Conservation (phyloP, 2,888 invertebrate genomes). For the Limnephilus rhombicus region DNA sequence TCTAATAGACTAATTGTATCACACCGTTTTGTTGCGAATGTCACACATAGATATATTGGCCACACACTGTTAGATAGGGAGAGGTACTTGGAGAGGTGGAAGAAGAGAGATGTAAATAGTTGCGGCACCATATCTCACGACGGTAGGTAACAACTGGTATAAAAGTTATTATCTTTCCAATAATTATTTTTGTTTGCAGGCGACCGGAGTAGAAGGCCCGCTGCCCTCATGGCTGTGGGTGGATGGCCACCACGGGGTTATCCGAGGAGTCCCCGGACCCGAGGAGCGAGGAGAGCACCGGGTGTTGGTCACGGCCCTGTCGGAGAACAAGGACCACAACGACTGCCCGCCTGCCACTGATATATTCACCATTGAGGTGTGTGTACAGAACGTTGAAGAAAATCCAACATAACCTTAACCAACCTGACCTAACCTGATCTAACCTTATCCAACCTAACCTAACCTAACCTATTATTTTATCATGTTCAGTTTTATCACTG, state of each 20-base stretch:
- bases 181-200: constrained; percentile 69
- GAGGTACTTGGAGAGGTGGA: too few species aligned
- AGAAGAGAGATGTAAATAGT: too few species aligned
- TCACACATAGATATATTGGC: too few species aligned
- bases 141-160: neutral
- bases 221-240: constrained; percentile 85
- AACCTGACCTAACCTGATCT: too few species aligned
- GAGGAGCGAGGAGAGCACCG: constrained; percentile 83
- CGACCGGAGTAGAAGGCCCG: constrained; percentile 71
- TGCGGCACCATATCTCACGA: neutral
- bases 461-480: too few species aligned
- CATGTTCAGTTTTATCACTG: too few species aligned
- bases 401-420: too few species aligned
- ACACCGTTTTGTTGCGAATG: too few species aligned
- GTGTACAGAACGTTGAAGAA: constrained; percentile 62
- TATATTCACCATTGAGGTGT: constrained; percentile 83
- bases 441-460: too few species aligned
- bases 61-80: too few species aligned
- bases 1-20: too few species aligned
- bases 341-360: constrained; percentile 79
- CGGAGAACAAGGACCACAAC: constrained; percentile 69
- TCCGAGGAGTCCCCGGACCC: constrained; percentile 85
- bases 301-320: constrained; percentile 78
- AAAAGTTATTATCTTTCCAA: neutral
- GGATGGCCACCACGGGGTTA: constrained; percentile 82